Percentiles rank a stretch among this genome's conserved stretches.
Conservation (phyloP, 2,888 invertebrate genomes). For the Neria commutata region DNA sequence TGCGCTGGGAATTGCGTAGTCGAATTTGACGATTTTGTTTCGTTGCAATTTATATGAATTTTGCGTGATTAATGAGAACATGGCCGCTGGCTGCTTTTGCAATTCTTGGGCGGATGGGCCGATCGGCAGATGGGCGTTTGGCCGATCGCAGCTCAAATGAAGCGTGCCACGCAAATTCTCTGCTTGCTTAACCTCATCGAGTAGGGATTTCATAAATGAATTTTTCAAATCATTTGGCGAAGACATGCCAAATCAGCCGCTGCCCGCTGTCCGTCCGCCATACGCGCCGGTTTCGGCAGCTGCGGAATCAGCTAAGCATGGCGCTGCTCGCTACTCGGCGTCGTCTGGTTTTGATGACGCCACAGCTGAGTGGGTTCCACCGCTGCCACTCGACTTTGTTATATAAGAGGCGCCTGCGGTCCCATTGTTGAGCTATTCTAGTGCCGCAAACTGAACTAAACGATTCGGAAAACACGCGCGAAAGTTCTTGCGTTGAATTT, state of each 20-base stretch:
- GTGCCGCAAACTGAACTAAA: constrained; percentile 30
- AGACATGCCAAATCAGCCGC: constrained; percentile 34
- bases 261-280: constrained; percentile 24
- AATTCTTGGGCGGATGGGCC: constrained; percentile 43
- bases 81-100: constrained; percentile 37
- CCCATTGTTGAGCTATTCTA: constrained; percentile 47
- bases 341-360: constrained; percentile 26
- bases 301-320: constrained; percentile 4
- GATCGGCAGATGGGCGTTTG: constrained; percentile 4
- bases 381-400: constrained; percentile 33
- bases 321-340: not conserved
- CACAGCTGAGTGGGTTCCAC: constrained; percentile 47
- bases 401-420: constrained; percentile 51
- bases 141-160: constrained; percentile 19
- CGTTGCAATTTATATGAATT: constrained; percentile 40
- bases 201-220: constrained; percentile 28
- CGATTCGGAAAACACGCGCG: constrained; percentile 27
- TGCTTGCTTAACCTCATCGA: not conserved
- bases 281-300: not conserved
- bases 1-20: too few relatives aligned
- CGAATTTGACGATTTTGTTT: too few relatives aligned
- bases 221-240: constrained; percentile 21
- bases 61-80: constrained; percentile 39
- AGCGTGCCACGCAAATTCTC: constrained; percentile 9
- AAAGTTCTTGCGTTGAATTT: not conserved